These are phyloP conservation scores for Anagrus nilaparvatae DNA, from an alignment of 1,140 invertebrate genomes.

Conservation along the genomic window DNA sequence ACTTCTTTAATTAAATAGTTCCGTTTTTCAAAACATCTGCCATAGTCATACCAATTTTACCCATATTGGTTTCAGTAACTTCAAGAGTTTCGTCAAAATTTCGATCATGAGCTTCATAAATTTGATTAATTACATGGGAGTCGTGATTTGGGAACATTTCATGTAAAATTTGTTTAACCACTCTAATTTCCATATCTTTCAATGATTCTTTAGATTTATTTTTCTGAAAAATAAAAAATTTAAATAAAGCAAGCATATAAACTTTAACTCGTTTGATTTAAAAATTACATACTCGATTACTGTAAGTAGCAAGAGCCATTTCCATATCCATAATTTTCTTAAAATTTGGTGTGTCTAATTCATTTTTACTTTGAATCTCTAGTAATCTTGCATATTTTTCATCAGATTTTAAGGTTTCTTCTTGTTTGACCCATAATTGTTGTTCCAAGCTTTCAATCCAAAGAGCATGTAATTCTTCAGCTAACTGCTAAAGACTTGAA, in stretches of 20 bases:
- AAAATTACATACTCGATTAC: no score
- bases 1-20: conserved; percentile 20
- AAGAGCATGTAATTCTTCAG: conserved; percentile 55
- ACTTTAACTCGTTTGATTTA: no score
- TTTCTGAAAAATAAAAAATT: conserved; percentile 26
- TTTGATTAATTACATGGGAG: conserved; percentile 49
- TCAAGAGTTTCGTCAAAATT: conserved; percentile 48
- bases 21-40: conserved; percentile 20
- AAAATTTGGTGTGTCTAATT: conserved; percentile 38
- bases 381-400: conserved; percentile 26
- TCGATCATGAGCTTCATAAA: conserved; percentile 55
- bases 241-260: no score
- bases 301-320: conserved; percentile 48
- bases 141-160: conserved; percentile 59
- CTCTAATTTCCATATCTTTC: conserved; percentile 48
- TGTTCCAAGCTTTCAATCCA: conserved; percentile 57
- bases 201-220: conserved; percentile 38
- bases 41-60: conserved; percentile 15
- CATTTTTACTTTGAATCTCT: conserved; percentile 34
- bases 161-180: conserved; percentile 55
- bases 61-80: conserved; percentile 29
- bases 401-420: conserved; percentile 33
- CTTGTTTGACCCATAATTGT: conserved; percentile 50
- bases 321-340: conserved; percentile 66
- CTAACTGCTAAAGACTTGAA: no score